A percentile compares a stretch with the other conserved stretches of the same genome.
phyloP scores from a whole-genome alignment of 1,140 invertebrate genomes.

The Drosophila biarmipes region DNA sequence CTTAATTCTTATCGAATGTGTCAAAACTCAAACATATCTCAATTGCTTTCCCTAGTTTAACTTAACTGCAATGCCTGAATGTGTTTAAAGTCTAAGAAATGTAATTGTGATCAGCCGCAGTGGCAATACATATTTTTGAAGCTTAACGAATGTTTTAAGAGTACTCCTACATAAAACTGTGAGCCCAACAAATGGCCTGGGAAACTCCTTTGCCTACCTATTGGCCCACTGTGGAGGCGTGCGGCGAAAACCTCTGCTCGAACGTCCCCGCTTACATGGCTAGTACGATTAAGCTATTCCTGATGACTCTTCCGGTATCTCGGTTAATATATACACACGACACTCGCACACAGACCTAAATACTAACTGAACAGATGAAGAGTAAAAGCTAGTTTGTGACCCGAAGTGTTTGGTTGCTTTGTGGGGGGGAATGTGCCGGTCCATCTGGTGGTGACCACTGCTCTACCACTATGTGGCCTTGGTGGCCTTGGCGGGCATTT shows the following conservation, averaged over 20 bases:
- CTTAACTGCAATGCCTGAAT: neutral
- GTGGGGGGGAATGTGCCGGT: slow-evolving; percentile 51
- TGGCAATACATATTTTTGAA: neutral
- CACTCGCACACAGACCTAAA: slow-evolving; percentile 11
- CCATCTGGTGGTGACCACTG: neutral
- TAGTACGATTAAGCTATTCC: slow-evolving; percentile 36
- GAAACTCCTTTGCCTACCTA: neutral
- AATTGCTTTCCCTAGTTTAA: neutral
- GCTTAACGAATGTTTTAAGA: neutral
- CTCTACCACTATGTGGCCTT: slow-evolving; percentile 51
- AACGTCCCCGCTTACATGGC: slow-evolving; percentile 3
- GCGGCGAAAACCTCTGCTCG: neutral
- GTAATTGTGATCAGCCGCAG: neutral
- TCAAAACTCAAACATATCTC: too few relatives aligned
- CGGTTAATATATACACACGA: slow-evolving; percentile 7
- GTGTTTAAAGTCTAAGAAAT: neutral
- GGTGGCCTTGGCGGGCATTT: slow-evolving; percentile 58
- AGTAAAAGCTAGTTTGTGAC: slow-evolving; percentile 54
- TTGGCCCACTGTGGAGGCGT: neutral
- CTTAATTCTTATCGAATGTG: slow-evolving; percentile 1
- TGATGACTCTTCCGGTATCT: slow-evolving; percentile 30
- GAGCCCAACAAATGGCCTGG: neutral
- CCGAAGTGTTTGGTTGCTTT: slow-evolving; percentile 16
- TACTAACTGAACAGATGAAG: slow-evolving; percentile 33
- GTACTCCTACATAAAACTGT: neutral